Percentiles rank a stretch among this genome's conserved stretches.
Conservation (phyloP, 2,113 vertebrate genomes). For the Blennius ocellaris region DNA sequence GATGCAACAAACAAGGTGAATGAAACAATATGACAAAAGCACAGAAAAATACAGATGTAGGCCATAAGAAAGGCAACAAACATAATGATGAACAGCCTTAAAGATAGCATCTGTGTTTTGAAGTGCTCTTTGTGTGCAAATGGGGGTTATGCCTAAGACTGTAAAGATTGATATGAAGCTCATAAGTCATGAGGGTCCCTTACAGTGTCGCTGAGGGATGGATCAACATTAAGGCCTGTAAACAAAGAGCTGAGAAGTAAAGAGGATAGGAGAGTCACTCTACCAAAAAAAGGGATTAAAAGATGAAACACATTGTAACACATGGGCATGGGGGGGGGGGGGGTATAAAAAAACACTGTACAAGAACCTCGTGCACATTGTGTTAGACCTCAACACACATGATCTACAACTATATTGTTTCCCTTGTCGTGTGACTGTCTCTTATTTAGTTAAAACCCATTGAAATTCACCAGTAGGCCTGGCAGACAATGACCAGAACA, state of each 20-base stretch:
- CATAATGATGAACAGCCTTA: neutral
- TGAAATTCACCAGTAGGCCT: slow-evolving; percentile 10
- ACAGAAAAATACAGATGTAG: neutral
- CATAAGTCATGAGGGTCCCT: slow-evolving; percentile 29
- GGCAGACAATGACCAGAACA: slow-evolving; percentile 6
- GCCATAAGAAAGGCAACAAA: neutral
- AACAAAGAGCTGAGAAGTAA: neutral
- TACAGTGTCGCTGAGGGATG: too few species aligned
- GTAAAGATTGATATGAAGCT: slow-evolving; percentile 23
- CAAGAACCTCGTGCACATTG: slow-evolving; percentile 8
- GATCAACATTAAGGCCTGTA: neutral
- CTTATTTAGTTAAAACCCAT: neutral
- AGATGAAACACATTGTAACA: slow-evolving; percentile 27
- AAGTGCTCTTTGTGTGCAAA: neutral
- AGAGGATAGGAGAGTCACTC: neutral
- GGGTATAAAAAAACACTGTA: slow-evolving; percentile 12
- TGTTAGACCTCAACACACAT: slow-evolving; percentile 18
- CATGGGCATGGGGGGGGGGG: neutral
- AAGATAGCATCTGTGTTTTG: slow-evolving; percentile 17
- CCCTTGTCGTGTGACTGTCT: slow-evolving; percentile 6
- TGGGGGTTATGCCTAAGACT: neutral
- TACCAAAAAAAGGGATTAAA: slow-evolving; percentile 10
- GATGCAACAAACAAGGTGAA: too few species aligned
- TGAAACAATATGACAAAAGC: neutral
- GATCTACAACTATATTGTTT: neutral